A percentile compares a stretch with the other conserved stretches of the same genome.
These are phyloP conservation scores for Sphaerodactylus townsendi DNA, from an alignment of 2,113 vertebrate genomes.

Conservation along the genomic window DNA sequence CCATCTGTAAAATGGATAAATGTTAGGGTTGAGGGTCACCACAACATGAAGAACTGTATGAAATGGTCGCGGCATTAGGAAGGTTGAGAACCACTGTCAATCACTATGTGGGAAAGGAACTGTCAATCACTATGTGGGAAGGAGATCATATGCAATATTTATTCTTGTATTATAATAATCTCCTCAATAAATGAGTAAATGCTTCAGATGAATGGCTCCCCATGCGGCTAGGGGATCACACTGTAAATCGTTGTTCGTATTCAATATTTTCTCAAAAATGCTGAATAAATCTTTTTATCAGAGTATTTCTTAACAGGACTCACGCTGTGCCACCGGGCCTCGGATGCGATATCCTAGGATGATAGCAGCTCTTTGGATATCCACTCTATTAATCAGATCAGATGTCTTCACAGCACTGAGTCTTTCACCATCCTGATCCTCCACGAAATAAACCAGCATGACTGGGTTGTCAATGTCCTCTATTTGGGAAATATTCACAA, in stretches of 20 bases:
- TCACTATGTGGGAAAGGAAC: no score
- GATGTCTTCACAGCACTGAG: slow-evolving; percentile 83
- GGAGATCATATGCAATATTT: background rate
- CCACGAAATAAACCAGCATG: slow-evolving; percentile 94
- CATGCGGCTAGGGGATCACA: no score
- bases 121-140: no score
- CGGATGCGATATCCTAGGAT: slow-evolving; percentile 94
- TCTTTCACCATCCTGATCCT: slow-evolving; percentile 85
- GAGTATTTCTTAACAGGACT: slow-evolving; percentile 61
- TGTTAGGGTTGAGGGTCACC: no score
- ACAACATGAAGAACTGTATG: no score
- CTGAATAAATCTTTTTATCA: background rate
- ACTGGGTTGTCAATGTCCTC: slow-evolving; percentile 84
- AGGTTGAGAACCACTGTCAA: no score
- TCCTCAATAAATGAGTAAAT: background rate
- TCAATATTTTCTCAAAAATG: background rate
- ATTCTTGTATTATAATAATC: background rate
- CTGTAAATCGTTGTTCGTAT: background rate
- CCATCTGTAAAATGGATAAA: no score
- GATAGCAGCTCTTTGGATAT: slow-evolving; percentile 93
- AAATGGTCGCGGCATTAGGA: no score
- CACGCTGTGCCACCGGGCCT: slow-evolving; percentile 90
- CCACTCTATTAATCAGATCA: slow-evolving; percentile 87
- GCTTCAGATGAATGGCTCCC: background rate
- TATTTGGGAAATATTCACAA: slow-evolving; percentile 85